These are phyloP conservation scores for Acrocephalus arundinaceus DNA, from an alignment of 2,113 vertebrate genomes.

Conservation along the genomic window DNA sequence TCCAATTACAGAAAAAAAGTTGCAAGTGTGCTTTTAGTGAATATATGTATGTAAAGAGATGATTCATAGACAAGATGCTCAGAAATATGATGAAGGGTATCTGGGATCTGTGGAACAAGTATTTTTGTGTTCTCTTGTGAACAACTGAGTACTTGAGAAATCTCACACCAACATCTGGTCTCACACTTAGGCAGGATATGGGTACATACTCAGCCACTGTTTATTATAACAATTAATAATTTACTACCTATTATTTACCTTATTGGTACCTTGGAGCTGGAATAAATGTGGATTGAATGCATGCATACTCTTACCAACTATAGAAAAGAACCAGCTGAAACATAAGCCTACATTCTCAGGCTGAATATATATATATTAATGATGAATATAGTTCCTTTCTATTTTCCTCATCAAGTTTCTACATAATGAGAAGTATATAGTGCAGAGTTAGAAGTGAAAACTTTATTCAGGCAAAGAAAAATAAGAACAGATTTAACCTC, in stretches of 20 bases:
- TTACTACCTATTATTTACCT: background rate
- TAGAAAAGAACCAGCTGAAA: background rate
- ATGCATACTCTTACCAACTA: background rate
- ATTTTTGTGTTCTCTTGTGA: background rate
- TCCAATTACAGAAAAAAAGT: background rate
- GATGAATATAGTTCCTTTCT: background rate
- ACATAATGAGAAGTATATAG: background rate
- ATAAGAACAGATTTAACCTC: background rate
- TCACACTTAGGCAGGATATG: background rate
- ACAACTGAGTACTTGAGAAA: background rate
- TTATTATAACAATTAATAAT: background rate
- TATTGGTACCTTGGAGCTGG: background rate
- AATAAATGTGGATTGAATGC: background rate
- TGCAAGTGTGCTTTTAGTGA: background rate
- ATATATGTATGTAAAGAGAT: background rate
- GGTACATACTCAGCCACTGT: background rate
- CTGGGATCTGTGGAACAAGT: background rate
- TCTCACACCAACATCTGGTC: background rate
- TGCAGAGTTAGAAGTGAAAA: background rate
- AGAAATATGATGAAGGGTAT: background rate
- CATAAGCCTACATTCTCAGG: background rate
- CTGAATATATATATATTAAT: background rate
- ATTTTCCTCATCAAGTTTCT: background rate
- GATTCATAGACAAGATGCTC: background rate
- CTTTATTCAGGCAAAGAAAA: background rate